These are phyloP conservation scores for Phaethon lepturus DNA, from an alignment of 2,113 vertebrate genomes.

Conservation along the genomic window DNA sequence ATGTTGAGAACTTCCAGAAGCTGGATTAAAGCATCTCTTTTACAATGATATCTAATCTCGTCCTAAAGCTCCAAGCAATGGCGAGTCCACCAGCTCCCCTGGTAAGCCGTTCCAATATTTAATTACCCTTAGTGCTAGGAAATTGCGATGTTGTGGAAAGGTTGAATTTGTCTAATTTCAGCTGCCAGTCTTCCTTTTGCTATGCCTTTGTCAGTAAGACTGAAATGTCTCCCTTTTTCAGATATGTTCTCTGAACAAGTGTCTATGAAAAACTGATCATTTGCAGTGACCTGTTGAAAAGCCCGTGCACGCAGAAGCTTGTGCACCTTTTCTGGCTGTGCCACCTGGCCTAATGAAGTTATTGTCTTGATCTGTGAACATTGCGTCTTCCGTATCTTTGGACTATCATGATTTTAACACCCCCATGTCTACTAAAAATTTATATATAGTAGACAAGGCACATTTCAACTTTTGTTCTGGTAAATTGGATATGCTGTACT, in stretches of 20 bases:
- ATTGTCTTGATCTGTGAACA: neutral
- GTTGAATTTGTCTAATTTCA: slow-evolving; percentile 53
- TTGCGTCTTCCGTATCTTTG: neutral
- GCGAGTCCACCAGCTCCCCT: slow-evolving; percentile 71
- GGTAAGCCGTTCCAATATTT: slow-evolving; percentile 73
- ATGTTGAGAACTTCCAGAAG: slow-evolving; percentile 73
- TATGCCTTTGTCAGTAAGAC: slow-evolving; percentile 47
- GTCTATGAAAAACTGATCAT: neutral
- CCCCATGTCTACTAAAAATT: neutral
- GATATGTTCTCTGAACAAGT: neutral
- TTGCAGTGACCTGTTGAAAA: neutral
- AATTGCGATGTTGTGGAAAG: slow-evolving; percentile 52
- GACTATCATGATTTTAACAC: neutral
- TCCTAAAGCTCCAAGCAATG: slow-evolving; percentile 74
- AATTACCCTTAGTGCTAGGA: slow-evolving; percentile 70
- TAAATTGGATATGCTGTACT: neutral
- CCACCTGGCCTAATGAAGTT: neutral
- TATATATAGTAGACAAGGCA: neutral
- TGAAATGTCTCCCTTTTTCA: neutral
- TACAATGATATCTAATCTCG: slow-evolving; percentile 72
- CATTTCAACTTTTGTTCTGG: neutral
- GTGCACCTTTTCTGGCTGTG: neutral
- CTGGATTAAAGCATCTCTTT: slow-evolving; percentile 74
- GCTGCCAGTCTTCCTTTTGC: slow-evolving; percentile 64
- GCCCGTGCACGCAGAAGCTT: neutral